These are phyloP conservation scores for Callipepla squamata DNA, from an alignment of 2,113 vertebrate genomes.

Conservation along the genomic window DNA sequence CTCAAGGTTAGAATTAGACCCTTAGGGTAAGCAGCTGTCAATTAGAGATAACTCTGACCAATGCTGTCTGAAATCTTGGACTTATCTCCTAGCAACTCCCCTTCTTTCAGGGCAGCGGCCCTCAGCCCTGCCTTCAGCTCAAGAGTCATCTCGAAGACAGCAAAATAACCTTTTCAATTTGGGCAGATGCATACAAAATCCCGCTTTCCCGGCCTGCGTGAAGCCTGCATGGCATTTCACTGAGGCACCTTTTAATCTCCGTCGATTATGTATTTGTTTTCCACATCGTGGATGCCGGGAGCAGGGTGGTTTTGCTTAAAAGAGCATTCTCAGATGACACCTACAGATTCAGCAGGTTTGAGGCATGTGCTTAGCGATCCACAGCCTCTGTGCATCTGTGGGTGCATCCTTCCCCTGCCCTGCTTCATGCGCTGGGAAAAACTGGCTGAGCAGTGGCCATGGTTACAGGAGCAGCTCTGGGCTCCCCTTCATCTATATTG, in stretches of 20 bases:
- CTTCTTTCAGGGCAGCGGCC: constrained; percentile 83
- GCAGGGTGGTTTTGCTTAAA: constrained; percentile 29
- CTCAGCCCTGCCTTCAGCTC: constrained; percentile 74
- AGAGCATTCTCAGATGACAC: neutral
- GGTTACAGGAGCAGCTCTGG: constrained; percentile 66
- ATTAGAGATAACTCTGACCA: constrained; percentile 93
- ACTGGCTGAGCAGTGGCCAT: constrained; percentile 57
- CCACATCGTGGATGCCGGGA: constrained; percentile 8
- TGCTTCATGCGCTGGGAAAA: constrained; percentile 31
- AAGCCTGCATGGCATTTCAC: constrained; percentile 63
- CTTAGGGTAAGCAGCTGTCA: constrained; percentile 98
- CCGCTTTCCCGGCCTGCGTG: constrained; percentile 39
- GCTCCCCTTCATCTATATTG: constrained; percentile 40
- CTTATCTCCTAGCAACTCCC: constrained; percentile 95
- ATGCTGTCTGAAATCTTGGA: constrained; percentile 85
- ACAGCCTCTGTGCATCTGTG: constrained; percentile 20
- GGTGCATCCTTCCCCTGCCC: neutral
- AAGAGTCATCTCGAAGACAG: constrained; percentile 78
- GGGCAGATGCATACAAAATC: constrained; percentile 77
- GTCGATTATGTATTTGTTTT: constrained; percentile 45
- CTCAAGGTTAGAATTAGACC: constrained; percentile 93
- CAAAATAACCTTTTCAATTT: constrained; percentile 79
- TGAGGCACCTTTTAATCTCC: constrained; percentile 43
- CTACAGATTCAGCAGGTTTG: neutral
- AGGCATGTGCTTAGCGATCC: neutral